These are phyloP conservation scores for Gymnopithys bicolor DNA, from an alignment of 2,797 vertebrate genomes.

Conservation along the genomic window DNA sequence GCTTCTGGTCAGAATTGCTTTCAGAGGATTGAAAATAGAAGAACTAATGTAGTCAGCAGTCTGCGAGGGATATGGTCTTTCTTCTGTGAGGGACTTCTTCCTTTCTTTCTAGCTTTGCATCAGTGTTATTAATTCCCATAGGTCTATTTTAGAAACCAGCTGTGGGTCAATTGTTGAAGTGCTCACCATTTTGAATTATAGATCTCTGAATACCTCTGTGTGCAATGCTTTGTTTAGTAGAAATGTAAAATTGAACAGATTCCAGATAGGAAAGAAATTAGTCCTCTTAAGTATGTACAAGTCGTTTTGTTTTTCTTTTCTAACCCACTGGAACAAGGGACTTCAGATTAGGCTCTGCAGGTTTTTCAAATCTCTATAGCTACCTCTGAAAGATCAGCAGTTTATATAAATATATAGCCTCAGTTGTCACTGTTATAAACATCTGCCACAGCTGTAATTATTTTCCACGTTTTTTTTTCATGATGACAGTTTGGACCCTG, in stretches of 20 bases:
- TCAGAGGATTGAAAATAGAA: not conserved
- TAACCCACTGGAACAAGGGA: not conserved
- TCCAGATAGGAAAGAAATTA: not conserved
- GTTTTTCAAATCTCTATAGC: conserved; percentile 1
- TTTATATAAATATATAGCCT: conserved; percentile 58
- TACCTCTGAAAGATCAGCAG: conserved; percentile 46
- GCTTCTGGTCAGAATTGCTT: not conserved
- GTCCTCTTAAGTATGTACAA: not conserved
- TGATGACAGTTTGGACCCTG: conserved; percentile 53
- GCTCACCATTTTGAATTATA: not conserved
- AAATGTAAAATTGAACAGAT: not conserved
- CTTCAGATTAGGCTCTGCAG: not conserved
- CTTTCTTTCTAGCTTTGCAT: not conserved
- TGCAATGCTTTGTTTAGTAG: not conserved
- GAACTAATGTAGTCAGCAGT: not conserved
- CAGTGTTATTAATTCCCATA: not conserved
- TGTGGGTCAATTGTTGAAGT: not conserved
- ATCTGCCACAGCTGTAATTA: conserved; percentile 44
- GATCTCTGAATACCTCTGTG: not conserved
- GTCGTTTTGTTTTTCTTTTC: not conserved
- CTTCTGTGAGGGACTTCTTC: not conserved
- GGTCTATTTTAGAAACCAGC: not conserved
- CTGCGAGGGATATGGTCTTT: not conserved
- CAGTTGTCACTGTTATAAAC: conserved; percentile 53
- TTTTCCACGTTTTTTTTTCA: not conserved